Evolutionary conservation across 2,113 vertebrate genomes (phyloP).

Genomic region (Typhlomys cinereus): DNA sequence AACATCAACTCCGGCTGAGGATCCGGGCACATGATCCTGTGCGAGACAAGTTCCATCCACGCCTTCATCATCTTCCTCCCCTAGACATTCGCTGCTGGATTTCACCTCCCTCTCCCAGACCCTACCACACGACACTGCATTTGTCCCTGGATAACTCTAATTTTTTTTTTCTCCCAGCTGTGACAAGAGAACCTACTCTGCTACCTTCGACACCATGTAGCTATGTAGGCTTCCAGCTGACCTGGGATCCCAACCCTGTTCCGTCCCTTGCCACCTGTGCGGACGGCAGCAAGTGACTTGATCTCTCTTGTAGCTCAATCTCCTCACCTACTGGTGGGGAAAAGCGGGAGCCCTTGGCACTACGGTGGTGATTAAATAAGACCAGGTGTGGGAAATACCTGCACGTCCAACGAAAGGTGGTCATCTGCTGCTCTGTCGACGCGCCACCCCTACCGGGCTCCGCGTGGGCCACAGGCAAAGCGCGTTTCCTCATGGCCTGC

Average conservation of each 20-base stretch:
- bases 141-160: not conserved
- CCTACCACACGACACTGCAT: accelerated
- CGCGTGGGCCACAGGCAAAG: accelerated
- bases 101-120: not conserved
- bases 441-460: accelerated
- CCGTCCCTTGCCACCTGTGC: constrained; percentile 21
- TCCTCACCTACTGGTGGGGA: not conserved
- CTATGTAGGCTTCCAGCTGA: not conserved
- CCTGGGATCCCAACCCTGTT: not conserved
- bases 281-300: not conserved
- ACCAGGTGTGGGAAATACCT: accelerated
- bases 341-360: not conserved
- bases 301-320: not conserved
- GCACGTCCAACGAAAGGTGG: accelerated
- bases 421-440: accelerated
- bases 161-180: not conserved
- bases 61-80: accelerated
- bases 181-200: not conserved
- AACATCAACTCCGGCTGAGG: no score
- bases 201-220: not conserved
- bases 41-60: no score
- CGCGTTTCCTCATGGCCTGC: accelerated
- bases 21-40: no score
- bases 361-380: not conserved
- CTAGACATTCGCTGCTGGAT: not conserved